A percentile compares a stretch with the other conserved stretches of the same genome.
phyloP scores from a whole-genome alignment of 2,797 vertebrate species.

The Leuciscus waleckii region DNA sequence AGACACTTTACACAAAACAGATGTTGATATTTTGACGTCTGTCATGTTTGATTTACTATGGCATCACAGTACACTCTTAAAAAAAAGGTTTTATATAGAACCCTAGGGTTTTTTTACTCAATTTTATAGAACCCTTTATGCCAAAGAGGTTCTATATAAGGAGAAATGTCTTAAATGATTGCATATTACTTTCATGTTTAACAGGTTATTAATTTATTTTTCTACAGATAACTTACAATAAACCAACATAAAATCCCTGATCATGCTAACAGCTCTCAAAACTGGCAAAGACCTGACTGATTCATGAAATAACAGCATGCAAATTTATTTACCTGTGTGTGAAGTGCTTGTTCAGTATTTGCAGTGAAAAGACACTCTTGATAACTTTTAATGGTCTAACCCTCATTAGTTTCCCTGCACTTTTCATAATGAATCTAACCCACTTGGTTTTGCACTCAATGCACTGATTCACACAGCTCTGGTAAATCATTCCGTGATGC shows the following conservation, averaged over 20 bases:
- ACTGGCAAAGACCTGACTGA: neutral
- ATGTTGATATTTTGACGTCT: neutral
- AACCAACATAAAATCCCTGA: neutral
- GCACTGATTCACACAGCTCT: conserved; percentile 1
- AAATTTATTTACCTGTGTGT: neutral
- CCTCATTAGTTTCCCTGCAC: neutral
- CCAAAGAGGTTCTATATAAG: neutral
- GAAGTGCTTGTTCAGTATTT: neutral
- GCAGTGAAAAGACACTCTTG: neutral
- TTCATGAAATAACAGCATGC: neutral
- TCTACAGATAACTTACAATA: neutral
- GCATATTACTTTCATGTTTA: neutral
- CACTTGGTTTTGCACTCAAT: conserved; percentile 5
- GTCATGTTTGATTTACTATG: neutral
- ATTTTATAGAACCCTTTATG: neutral
- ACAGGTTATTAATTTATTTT: neutral
- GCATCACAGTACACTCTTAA: neutral
- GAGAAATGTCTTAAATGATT: neutral
- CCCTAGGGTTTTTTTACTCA: neutral
- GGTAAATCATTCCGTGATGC: conserved; percentile 21
- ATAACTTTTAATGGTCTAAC: neutral
- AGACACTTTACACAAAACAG: neutral
- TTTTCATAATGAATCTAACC: conserved; percentile 31
- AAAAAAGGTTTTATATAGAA: neutral
- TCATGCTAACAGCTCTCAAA: neutral